Evolutionary conservation across 2,797 vertebrate genomes (phyloP), one percentile per base, ranked within the genome.

Genomic region (Peromyscus eremicus): DNA sequence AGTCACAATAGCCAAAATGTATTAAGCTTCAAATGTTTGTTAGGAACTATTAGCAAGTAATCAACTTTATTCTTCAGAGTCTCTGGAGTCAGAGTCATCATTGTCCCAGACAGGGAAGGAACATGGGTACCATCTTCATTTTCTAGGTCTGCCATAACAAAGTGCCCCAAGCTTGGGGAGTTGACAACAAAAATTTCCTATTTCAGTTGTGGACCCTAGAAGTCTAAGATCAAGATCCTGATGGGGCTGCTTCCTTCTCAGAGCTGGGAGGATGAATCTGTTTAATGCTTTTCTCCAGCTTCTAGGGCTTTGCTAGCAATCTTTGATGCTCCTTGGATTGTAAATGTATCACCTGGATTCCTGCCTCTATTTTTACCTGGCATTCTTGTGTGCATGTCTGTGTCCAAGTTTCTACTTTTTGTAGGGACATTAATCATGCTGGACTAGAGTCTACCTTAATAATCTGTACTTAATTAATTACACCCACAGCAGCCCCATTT

Each of bases 1-100:
- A 95, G 87, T 82, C 62, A 96, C 91, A 94, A 90, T 57, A 94
- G 95, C 60, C 90, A 93, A 91, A 95, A 95, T 88, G 84, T 85
- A 92, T 84, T 96, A 66, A 68, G 70, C 81, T 85, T 88, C 77
- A 68, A 95, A 90, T 93, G 60, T 92, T 87, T 88, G 81, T 91
- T 81, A 68, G 85, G 70, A 94, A 83, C 77, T 73, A 3, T 66
- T 60, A 76, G 57, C 66, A 75, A 92, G 29, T 77, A 85, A 87
- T 43, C 94, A 49, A 85, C 46, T 88, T 64, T 82, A 82, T 60
- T 64, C 79, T 40, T 76, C 64, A 77, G 43, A 89, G 83, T 25
- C 90, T 93, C 75, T 25, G n/a, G 21, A 62, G 17, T 29, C 32
- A 27, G 40, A 80, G 29, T 23, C 60, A 55, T 60, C 40, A 52